These are phyloP conservation scores for Synchiropus splendidus DNA, from an alignment of 2,113 vertebrate genomes.

Conservation along the genomic window DNA sequence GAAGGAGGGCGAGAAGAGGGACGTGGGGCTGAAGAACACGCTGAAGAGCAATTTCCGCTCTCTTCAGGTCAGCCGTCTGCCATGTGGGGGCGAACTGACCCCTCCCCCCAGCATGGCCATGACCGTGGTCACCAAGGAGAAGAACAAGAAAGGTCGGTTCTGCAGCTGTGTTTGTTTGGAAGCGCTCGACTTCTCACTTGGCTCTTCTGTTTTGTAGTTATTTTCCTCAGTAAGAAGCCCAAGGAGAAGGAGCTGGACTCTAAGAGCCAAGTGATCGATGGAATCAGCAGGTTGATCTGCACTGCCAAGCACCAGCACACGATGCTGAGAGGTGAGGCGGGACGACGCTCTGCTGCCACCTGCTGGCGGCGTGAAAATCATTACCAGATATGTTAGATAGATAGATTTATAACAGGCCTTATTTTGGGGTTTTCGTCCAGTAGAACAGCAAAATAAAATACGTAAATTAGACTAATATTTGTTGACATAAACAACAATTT, in stretches of 20 bases:
- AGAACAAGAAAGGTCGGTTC: slow-evolving; percentile 69
- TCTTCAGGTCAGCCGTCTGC: slow-evolving; percentile 82
- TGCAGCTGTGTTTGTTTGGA: too few relatives aligned
- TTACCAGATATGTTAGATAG: too few relatives aligned
- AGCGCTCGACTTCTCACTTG: background rate
- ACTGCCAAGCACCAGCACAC: slow-evolving; percentile 88
- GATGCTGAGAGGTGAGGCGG: slow-evolving; percentile 76
- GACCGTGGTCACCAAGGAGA: slow-evolving; percentile 91
- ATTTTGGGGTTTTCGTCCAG: too few relatives aligned
- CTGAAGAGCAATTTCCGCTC: slow-evolving; percentile 92
- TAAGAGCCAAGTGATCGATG: slow-evolving; percentile 85
- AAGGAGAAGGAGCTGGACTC: slow-evolving; percentile 85
- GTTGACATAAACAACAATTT: too few relatives aligned
- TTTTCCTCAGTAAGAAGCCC: slow-evolving; percentile 85
- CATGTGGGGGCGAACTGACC: slow-evolving; percentile 72
- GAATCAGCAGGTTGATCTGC: slow-evolving; percentile 85
- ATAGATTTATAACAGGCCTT: too few relatives aligned
- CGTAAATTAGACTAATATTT: too few relatives aligned
- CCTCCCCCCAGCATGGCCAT: slow-evolving; percentile 84
- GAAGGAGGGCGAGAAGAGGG: slow-evolving; percentile 72
- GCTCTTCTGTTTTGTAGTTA: slow-evolving; percentile 59
- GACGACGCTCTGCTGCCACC: slow-evolving; percentile 20
- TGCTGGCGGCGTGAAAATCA: slow-evolving; percentile 11
- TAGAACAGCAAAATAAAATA: too few relatives aligned
- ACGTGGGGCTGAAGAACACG: slow-evolving; percentile 78